These are phyloP conservation scores for Thunnus thynnus DNA, from an alignment of 2,113 vertebrate species.

Conservation along the genomic window DNA sequence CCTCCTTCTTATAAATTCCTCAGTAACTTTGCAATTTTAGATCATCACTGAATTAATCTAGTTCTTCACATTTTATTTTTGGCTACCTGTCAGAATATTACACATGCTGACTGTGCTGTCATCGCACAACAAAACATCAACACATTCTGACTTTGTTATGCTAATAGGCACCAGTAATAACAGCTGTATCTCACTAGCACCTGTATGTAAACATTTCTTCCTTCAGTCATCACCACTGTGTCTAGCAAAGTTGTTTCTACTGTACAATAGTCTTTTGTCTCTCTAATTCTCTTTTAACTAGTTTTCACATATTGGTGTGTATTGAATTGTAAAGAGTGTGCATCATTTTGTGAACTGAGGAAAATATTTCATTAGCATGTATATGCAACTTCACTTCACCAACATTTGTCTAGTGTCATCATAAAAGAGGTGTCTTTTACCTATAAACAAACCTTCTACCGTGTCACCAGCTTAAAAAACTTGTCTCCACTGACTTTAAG, in stretches of 20 bases:
- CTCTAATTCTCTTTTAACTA: neutral
- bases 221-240: constrained; percentile 6
- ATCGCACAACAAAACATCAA: neutral
- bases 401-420: neutral
- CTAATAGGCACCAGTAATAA: neutral
- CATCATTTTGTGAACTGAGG: neutral
- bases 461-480: neutral
- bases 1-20: neutral
- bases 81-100: neutral
- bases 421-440: neutral
- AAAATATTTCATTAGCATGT: neutral
- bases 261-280: neutral
- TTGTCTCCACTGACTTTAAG: neutral
- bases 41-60: neutral
- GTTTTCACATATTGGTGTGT: neutral
- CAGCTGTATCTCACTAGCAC: constrained; percentile 42
- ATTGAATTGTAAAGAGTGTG: neutral
- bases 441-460: neutral
- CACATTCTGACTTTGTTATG: neutral
- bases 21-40: neutral
- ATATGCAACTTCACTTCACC: neutral
- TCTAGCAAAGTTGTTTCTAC: neutral
- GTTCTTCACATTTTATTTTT: neutral
- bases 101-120: neutral
- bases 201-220: constrained; percentile 57